These are phyloP conservation scores for Luffia ferchaultella DNA, from an alignment of 2,888 invertebrate genomes.

Conservation along the genomic window DNA sequence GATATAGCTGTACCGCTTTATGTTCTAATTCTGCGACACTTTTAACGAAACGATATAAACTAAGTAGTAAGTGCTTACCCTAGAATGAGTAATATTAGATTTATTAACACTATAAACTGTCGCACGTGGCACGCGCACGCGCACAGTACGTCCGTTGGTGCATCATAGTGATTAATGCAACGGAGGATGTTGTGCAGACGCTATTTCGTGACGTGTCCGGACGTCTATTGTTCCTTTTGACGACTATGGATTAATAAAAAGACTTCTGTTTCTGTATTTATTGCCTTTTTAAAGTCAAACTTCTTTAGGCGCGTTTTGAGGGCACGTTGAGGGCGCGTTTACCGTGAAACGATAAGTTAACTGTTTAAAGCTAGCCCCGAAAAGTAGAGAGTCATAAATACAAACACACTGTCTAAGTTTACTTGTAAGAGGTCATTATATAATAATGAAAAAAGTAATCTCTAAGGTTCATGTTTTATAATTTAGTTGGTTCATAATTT, in stretches of 20 bases:
- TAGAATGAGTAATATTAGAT: neutral
- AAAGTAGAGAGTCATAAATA: neutral
- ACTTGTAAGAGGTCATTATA: too few relatives aligned
- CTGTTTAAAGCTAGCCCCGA: neutral
- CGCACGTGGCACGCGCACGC: constrained; percentile 1
- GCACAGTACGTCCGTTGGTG: constrained; percentile 31
- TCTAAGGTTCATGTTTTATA: too few relatives aligned
- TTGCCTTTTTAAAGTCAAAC: neutral
- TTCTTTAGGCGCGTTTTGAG: neutral
- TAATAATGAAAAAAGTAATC: too few relatives aligned
- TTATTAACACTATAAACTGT: neutral
- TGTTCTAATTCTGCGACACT: neutral
- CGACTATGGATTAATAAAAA: neutral
- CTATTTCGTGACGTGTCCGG: constrained; percentile 39
- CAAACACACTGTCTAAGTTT: too few relatives aligned
- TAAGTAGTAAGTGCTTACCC: neutral
- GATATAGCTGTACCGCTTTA: neutral
- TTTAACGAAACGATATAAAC: neutral
- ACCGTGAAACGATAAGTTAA: neutral
- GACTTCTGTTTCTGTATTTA: neutral
- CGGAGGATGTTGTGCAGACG: constrained; percentile 46
- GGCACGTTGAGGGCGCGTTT: neutral
- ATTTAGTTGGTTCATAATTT: too few relatives aligned
- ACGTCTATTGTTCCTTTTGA: constrained; percentile 32
- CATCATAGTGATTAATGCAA: neutral